phyloP scores from a whole-genome alignment of 2,888 invertebrate species.

The Himalopsyche anomala region DNA sequence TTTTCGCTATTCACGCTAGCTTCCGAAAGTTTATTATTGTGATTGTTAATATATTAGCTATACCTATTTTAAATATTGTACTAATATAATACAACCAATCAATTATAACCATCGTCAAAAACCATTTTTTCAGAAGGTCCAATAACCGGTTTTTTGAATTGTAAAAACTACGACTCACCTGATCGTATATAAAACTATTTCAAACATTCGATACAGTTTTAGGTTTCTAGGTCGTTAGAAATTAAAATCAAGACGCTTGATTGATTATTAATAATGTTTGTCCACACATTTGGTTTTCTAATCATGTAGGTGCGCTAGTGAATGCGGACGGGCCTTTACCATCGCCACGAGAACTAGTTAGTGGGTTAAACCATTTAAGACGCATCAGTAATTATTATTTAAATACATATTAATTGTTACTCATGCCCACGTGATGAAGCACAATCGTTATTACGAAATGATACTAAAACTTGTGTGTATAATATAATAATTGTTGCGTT shows the following conservation, averaged over 20 bases:
- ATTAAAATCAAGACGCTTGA: background rate
- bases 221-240: conserved; percentile 4
- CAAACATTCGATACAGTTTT: background rate
- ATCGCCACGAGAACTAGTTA: background rate
- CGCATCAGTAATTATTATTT: background rate
- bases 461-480: background rate
- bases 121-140: background rate
- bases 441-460: background rate
- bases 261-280: conserved; percentile 1
- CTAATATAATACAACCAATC: too few species aligned
- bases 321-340: background rate
- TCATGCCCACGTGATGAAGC: background rate
- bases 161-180: background rate
- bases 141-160: background rate
- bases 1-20: too few species aligned
- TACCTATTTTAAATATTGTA: too few species aligned
- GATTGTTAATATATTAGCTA: too few species aligned
- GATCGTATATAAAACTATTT: background rate
- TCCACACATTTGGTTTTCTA: conserved; percentile 21
- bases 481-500: background rate
- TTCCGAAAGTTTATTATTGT: too few species aligned
- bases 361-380: background rate
- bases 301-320: background rate
- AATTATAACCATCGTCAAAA: too few species aligned
- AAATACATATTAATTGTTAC: background rate